phyloP scores from a whole-genome alignment of 2,888 invertebrate species.

The Athalia cordata region DNA sequence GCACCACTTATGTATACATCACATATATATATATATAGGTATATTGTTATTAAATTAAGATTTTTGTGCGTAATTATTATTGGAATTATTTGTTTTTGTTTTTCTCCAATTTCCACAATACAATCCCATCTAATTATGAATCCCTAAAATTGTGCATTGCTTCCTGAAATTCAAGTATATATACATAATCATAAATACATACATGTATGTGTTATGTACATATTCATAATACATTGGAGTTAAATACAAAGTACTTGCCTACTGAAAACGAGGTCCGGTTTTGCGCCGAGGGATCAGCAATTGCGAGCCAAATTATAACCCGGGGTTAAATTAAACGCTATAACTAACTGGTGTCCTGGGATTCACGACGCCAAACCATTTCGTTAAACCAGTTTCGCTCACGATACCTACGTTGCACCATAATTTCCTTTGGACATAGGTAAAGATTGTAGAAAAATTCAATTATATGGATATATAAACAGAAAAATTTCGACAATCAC shows the following conservation, averaged over 20 bases:
- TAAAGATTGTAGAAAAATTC: no score
- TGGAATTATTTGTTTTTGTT: background rate
- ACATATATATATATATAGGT: background rate
- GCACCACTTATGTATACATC: slow-evolving; percentile 32
- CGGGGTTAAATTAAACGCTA: slow-evolving; percentile 44
- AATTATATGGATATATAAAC: background rate
- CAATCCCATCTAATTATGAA: background rate
- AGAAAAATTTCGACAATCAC: background rate
- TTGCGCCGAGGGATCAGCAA: slow-evolving; percentile 61
- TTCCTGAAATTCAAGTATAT: no score
- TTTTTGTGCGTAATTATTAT: slow-evolving; percentile 30
- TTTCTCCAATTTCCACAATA: slow-evolving; percentile 8
- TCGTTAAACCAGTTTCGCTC: slow-evolving; percentile 14
- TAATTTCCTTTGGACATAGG: no score
- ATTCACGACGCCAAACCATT: slow-evolving; percentile 13
- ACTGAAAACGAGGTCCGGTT: slow-evolving; percentile 48
- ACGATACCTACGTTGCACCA: slow-evolving; percentile 15
- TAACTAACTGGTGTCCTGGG: slow-evolving; percentile 39
- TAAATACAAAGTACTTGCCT: slow-evolving; percentile 18
- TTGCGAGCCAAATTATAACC: slow-evolving; percentile 54
- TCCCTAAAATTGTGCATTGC: no score
- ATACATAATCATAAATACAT: no score
- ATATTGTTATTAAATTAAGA: slow-evolving; percentile 39
- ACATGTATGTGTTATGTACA: no score
- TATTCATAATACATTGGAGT: background rate